Conservation (phyloP, 2,113 vertebrate species). For the Anoura caudifer region DNA sequence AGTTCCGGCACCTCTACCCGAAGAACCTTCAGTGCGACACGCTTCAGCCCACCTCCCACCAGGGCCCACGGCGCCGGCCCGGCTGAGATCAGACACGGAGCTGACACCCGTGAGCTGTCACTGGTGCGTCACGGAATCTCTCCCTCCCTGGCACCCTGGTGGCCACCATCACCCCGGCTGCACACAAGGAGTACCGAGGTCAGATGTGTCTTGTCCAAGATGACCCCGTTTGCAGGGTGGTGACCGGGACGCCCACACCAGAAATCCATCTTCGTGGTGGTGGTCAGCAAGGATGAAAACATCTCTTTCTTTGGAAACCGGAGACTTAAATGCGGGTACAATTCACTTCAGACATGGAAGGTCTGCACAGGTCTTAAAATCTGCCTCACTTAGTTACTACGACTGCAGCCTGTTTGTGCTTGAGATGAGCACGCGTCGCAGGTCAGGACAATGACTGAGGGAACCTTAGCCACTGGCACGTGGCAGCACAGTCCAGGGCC, state of each 20-base stretch:
- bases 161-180: fast-evolving
- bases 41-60: background rate
- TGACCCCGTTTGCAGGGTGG: fast-evolving
- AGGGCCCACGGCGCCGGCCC: fast-evolving
- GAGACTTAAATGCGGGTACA: background rate
- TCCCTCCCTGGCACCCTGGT: background rate
- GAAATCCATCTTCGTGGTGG: background rate
- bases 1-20: background rate
- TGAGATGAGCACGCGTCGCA: fast-evolving
- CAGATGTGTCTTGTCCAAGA: background rate
- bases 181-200: background rate
- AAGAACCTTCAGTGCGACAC: fast-evolving
- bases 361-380: background rate
- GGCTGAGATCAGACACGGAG: background rate
- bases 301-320: background rate
- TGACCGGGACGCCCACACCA: background rate
- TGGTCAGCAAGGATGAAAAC: background rate
- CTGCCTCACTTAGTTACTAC: background rate
- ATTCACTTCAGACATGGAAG: background rate
- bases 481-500: fast-evolving
- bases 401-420: fast-evolving
- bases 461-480: background rate
- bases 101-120: fast-evolving
- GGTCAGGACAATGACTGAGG: fast-evolving
- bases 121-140: fast-evolving